Evolutionary conservation across 2,888 invertebrate genomes (phyloP).

Genomic region (Periphyllus acericola): DNA sequence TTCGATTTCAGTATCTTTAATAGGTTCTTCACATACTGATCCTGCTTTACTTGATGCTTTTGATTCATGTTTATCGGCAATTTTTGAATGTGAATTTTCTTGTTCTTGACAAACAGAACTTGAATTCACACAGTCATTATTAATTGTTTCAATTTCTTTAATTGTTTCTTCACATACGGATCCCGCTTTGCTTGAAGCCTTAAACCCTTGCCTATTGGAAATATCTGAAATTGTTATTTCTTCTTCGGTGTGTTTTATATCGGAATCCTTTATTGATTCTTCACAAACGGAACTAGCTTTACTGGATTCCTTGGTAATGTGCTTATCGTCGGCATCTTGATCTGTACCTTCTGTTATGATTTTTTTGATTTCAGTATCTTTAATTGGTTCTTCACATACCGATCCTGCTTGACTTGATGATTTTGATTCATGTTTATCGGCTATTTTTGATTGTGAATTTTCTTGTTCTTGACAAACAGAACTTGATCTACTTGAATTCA

Average conservation of each 20-base stretch:
- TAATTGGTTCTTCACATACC: background rate
- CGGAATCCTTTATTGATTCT: background rate
- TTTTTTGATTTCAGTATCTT: background rate
- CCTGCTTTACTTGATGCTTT: background rate
- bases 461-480: background rate
- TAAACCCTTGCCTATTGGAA: background rate
- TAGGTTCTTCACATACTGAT: background rate
- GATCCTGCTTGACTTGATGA: background rate
- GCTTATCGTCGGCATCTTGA: too few species aligned
- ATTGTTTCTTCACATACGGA: background rate
- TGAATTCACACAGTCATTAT: accelerated
- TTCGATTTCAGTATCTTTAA: background rate
- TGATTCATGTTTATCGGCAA: background rate
- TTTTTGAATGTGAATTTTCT: background rate
- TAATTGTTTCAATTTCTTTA: background rate
- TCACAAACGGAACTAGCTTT: background rate
- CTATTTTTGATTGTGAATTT: too few species aligned
- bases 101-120: background rate
- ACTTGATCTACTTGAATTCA: background rate
- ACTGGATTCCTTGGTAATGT: background rate
- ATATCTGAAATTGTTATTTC: background rate
- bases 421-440: background rate
- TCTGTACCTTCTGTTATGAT: background rate
- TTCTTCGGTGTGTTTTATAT: conserved; percentile 67
- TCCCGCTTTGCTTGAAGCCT: background rate